Evolutionary conservation across 2,113 vertebrate genomes (phyloP).

Genomic region (Petrocephalus microphthalmus): DNA sequence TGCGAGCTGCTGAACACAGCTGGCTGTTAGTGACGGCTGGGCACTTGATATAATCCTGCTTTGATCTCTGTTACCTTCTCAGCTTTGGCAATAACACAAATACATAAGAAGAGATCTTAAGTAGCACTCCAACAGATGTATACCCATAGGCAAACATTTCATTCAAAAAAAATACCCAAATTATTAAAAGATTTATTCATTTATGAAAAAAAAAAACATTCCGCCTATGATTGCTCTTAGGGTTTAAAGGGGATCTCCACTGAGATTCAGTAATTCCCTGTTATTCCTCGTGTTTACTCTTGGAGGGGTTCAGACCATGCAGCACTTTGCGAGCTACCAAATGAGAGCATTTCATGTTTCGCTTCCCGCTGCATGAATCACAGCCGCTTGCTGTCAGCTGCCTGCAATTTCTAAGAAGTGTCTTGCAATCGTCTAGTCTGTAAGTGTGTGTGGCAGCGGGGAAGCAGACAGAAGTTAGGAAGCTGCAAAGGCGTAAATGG

Average conservation of each 20-base stretch:
- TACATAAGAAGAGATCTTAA: not conserved
- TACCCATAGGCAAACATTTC: not conserved
- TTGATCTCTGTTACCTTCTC: not conserved
- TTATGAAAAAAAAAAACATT: not conserved
- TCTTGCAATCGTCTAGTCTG: not conserved
- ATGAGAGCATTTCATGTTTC: not conserved
- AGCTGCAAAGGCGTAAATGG: not conserved
- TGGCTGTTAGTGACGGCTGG: not conserved
- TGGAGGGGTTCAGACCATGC: not conserved
- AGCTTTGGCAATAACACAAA: not conserved
- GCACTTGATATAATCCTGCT: not conserved
- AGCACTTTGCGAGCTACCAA: not conserved
- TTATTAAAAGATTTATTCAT: constrained; percentile 6
- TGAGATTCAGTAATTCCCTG: not conserved
- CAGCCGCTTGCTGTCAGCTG: not conserved
- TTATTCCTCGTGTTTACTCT: constrained; percentile 5
- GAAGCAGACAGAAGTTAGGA: not conserved
- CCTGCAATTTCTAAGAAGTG: not conserved
- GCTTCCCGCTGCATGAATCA: not conserved
- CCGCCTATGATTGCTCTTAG: not conserved
- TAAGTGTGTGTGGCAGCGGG: not conserved
- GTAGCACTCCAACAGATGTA: not conserved
- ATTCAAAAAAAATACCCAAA: not conserved
- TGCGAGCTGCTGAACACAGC: not conserved
- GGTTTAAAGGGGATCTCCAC: constrained; percentile 3